Evolutionary conservation across 2,888 invertebrate species (phyloP).

Genomic region (Melanophora roralis): DNA sequence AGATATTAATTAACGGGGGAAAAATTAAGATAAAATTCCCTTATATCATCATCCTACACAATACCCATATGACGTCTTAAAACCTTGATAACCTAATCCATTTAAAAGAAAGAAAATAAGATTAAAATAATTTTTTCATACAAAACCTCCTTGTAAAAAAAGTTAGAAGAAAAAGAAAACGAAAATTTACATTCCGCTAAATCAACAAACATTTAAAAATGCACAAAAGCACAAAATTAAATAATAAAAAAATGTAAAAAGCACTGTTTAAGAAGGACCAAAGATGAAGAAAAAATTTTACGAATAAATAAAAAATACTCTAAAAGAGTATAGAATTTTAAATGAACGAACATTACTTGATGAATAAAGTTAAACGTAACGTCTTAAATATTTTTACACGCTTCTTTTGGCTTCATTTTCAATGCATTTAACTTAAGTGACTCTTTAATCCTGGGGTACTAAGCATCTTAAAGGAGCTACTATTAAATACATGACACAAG

Average conservation of each 20-base stretch:
- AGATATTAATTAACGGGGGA: too few species aligned
- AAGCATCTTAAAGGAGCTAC: conserved; percentile 70
- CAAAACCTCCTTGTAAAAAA: conserved; percentile 3
- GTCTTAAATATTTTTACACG: conserved; percentile 64
- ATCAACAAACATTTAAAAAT: conserved; percentile 64
- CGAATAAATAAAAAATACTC: conserved; percentile 2
- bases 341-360: conserved; percentile 52
- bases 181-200: conserved; percentile 60
- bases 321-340: conserved; percentile 52
- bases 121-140: conserved; percentile 22
- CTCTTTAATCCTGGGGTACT: conserved; percentile 74
- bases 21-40: conserved; percentile 28
- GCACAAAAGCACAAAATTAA: conserved; percentile 74
- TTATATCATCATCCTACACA: conserved; percentile 2
- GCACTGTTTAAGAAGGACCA: conserved; percentile 52
- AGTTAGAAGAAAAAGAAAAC: not conserved
- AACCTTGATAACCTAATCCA: conserved; percentile 58
- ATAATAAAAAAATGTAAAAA: conserved; percentile 70
- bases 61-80: conserved; percentile 8
- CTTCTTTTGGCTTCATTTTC: conserved; percentile 73
- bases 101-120: conserved; percentile 40
- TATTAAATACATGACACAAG: not conserved
- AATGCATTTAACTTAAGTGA: conserved; percentile 76
- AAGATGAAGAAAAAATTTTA: conserved; percentile 1
- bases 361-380: conserved; percentile 42